phyloP scores from a whole-genome alignment of 1,140 invertebrate genomes.

The Acromyrmex heyeri region DNA sequence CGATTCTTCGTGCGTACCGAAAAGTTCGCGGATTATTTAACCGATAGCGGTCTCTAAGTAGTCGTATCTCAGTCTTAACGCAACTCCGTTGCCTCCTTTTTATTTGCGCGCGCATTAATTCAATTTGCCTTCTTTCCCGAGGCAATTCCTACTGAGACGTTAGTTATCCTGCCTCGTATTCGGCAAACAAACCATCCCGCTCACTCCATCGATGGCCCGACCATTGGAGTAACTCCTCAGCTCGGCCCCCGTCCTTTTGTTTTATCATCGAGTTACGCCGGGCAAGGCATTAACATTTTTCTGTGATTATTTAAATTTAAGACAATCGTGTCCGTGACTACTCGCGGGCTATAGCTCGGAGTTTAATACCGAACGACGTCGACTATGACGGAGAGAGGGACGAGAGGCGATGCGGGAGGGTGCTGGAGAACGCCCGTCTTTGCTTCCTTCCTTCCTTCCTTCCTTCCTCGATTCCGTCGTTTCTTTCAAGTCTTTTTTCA shows the following conservation, averaged over 20 bases:
- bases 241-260: conserved; percentile 72
- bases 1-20: background rate
- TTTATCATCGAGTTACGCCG: conserved; percentile 81
- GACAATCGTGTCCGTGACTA: conserved; percentile 77
- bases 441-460: background rate
- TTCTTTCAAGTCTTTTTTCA: conserved; percentile 61
- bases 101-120: conserved; percentile 77
- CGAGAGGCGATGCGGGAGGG: background rate
- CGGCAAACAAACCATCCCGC: conserved; percentile 10
- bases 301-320: conserved; percentile 84
- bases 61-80: conserved; percentile 74
- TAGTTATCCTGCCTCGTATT: conserved; percentile 46
- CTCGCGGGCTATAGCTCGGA: conserved; percentile 50
- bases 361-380: conserved; percentile 69
- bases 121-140: conserved; percentile 74
- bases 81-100: conserved; percentile 66
- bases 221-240: conserved; percentile 47
- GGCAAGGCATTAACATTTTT: conserved; percentile 81
- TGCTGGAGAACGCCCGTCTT: conserved; percentile 7
- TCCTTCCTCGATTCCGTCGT: conserved; percentile 1
- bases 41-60: conserved; percentile 55
- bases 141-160: conserved; percentile 66
- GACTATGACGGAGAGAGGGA: conserved; percentile 11
- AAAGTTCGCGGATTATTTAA: conserved; percentile 42
- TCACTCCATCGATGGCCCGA: conserved; percentile 2